Evolutionary conservation across 2,113 vertebrate genomes (phyloP), one percentile per base, ranked within the genome.

Genomic region (Regulus satrapa): DNA sequence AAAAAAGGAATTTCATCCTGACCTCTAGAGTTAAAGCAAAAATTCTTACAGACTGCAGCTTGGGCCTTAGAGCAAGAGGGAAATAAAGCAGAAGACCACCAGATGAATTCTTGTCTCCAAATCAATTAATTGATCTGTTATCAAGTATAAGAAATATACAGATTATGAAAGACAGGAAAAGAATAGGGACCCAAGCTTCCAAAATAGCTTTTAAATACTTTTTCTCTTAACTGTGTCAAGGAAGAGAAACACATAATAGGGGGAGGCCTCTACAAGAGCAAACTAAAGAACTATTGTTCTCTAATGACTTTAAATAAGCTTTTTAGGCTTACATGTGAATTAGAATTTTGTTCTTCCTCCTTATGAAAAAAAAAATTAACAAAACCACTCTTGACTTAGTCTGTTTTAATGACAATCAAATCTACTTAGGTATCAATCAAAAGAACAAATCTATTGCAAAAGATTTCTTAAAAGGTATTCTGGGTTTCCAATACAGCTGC

Each of bases 261-360:
- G 80, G 92, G 97, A 97, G 96, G 96, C 55, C 75, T 94, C 85
- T 85, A 81, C 72, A 96, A 77, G 67, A 97, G 67, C 78, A 69
- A 74, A 95, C 89, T 89, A 90, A 95, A 58, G 88, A 90, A 74
- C 93, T 95, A 97, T 95, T 96, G 81, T 97, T 97, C 94, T 97
- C 92, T 88, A 92, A 97, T 97, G 85, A 94, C 75, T 97, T 97
- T 79, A 97, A 98, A 96, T 97, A 95, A 95, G 94, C 88, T 93
- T 96, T 92, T 94, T 64, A 94, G 77, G 52, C 58, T 89, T 94
- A 75, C 36, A 58, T 32, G 77, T 69, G 62, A 96, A 97, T 88
- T 87, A 82, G 58, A 95, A 94, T 69, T 79, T 84, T 74, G 18
- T 78, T 94, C 78, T 93, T 93, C 43, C 52, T 94, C 76, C 58